phyloP scores from a whole-genome alignment of 2,888 invertebrate genomes.

The Brachylomia viminalis region DNA sequence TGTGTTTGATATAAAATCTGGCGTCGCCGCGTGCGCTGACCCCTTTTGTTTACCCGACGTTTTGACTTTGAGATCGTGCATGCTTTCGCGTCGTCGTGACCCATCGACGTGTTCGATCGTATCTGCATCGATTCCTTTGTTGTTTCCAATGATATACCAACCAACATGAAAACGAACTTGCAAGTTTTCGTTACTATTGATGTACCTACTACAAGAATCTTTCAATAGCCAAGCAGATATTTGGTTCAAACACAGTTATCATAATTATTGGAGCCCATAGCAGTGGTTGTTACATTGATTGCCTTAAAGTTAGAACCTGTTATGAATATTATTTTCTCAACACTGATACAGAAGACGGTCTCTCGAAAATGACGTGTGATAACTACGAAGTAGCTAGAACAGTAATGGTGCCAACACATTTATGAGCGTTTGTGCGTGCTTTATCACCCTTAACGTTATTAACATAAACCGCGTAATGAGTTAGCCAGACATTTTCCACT shows the following conservation, averaged over 20 bases:
- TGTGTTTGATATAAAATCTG: constrained; percentile 62
- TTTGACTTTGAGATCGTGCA: constrained; percentile 64
- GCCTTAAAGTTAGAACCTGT: constrained; percentile 61
- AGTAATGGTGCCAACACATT: constrained; percentile 76
- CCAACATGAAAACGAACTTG: constrained; percentile 19
- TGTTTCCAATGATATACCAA: constrained; percentile 38
- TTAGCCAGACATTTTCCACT: constrained; percentile 76
- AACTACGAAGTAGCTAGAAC: constrained; percentile 70
- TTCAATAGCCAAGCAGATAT: background rate
- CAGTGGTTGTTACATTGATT: constrained; percentile 34
- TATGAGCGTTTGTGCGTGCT: constrained; percentile 84
- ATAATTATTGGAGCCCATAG: constrained; percentile 25
- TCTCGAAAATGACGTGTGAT: constrained; percentile 74
- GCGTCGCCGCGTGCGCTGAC: constrained; percentile 67
- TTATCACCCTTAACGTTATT: constrained; percentile 81
- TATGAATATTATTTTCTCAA: constrained; percentile 63
- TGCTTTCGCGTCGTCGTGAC: constrained; percentile 54
- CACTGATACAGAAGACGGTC: constrained; percentile 64
- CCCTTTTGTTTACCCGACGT: constrained; percentile 67
- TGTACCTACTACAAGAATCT: background rate
- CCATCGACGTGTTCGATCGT: constrained; percentile 52
- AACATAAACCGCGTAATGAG: constrained; percentile 80
- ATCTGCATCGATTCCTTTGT: constrained; percentile 50
- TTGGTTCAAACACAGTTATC: constrained; percentile 14
- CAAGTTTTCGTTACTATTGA: constrained; percentile 23